Conservation (phyloP, 2,888 invertebrate species). For the Cryptus viduatorius region DNA sequence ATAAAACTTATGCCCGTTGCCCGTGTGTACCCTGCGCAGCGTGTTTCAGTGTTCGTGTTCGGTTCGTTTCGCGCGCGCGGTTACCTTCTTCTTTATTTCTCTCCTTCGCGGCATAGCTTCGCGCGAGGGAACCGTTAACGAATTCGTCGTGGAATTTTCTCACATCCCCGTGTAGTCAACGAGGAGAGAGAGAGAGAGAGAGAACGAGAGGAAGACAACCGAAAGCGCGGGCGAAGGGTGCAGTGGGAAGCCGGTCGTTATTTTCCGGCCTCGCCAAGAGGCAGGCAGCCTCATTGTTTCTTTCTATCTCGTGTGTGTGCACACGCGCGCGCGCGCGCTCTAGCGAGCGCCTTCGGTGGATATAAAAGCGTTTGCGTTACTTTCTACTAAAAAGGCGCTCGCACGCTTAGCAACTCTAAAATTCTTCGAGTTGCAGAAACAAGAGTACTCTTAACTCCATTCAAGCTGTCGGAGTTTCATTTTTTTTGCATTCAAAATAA, state of each 20-base stretch:
- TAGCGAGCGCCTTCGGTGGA: conserved; percentile 13
- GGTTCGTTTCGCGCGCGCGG: conserved; percentile 55
- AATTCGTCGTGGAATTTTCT: conserved; percentile 70
- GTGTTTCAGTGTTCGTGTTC: conserved; percentile 15
- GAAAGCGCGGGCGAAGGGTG: conserved; percentile 60
- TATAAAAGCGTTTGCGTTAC: conserved; percentile 67
- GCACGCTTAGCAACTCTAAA: conserved; percentile 56
- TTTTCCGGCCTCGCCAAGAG: conserved; percentile 64
- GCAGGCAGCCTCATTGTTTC: conserved; percentile 28
- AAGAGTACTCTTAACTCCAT: background rate
- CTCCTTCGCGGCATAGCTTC: conserved; percentile 53
- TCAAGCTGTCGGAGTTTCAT: background rate
- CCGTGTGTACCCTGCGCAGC: conserved; percentile 6
- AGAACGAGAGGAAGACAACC: conserved; percentile 30
- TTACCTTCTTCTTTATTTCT: conserved; percentile 57
- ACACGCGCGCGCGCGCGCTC: conserved; percentile 5
- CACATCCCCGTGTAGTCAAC: conserved; percentile 60
- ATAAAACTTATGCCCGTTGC: conserved; percentile 47
- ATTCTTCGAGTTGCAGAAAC: conserved; percentile 10
- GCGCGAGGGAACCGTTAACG: conserved; percentile 65
- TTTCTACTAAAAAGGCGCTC: conserved; percentile 72
- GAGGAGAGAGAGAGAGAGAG: conserved; percentile 25
- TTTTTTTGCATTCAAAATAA: background rate
- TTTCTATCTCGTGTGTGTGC: conserved; percentile 19
- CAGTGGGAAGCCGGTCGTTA: conserved; percentile 61